phyloP scores from a whole-genome alignment of 2,888 invertebrate genomes.

The Lagria hirta region DNA sequence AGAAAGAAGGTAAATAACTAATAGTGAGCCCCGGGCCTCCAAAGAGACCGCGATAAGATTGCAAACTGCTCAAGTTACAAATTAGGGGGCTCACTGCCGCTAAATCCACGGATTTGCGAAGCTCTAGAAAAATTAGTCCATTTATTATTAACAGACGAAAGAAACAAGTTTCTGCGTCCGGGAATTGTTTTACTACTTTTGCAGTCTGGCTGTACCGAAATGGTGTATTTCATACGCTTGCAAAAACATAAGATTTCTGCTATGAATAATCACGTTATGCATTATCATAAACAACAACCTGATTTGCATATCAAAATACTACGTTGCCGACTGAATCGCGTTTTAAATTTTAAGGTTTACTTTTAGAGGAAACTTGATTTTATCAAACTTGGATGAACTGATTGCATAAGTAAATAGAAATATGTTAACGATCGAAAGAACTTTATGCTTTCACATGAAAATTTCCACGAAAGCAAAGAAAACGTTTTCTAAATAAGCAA shows the following conservation, averaged over 20 bases:
- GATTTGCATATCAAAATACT: constrained; percentile 42
- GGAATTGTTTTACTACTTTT: constrained; percentile 49
- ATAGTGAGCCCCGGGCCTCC: constrained; percentile 36
- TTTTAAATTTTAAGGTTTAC: constrained; percentile 25
- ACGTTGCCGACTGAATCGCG: constrained; percentile 16
- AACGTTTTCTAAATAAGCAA: no score
- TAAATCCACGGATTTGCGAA: constrained; percentile 49
- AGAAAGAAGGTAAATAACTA: constrained; percentile 42
- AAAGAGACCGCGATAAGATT: constrained; percentile 43
- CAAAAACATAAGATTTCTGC: constrained; percentile 39
- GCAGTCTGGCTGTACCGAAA: constrained; percentile 36
- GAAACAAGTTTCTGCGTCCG: constrained; percentile 44
- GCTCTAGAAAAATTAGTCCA: constrained; percentile 54
- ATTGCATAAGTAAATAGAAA: constrained; percentile 28
- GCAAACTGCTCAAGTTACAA: constrained; percentile 49
- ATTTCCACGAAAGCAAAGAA: no score
- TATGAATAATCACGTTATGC: constrained; percentile 47
- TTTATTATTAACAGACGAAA: constrained; percentile 53
- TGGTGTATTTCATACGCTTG: constrained; percentile 43
- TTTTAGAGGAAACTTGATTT: constrained; percentile 23
- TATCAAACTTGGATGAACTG: constrained; percentile 24
- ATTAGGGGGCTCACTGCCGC: constrained; percentile 48
- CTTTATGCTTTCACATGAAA: constrained; percentile 15
- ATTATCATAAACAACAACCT: constrained; percentile 42
- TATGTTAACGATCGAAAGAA: constrained; percentile 23